phyloP scores from a whole-genome alignment of 2,113 vertebrate species.

The Vanacampus margaritifer region DNA sequence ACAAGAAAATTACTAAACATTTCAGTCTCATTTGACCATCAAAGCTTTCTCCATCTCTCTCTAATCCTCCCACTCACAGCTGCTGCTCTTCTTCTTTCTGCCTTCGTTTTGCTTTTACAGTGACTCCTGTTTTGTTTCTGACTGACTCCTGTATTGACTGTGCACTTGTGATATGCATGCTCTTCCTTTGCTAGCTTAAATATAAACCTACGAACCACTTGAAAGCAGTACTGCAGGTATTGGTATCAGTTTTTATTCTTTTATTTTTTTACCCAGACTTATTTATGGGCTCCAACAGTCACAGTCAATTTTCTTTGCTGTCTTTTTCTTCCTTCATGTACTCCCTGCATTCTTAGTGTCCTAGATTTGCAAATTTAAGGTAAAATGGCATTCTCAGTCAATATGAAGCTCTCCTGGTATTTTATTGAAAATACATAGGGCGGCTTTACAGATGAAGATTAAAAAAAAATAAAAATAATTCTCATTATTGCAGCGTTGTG shows the following conservation, averaged over 20 bases:
- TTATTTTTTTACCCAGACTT: background rate
- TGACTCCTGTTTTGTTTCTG: constrained; percentile 14
- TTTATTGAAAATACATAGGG: background rate
- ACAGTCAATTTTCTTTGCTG: background rate
- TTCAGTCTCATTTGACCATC: constrained; percentile 32
- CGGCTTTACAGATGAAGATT: background rate
- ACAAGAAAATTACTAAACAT: constrained; percentile 30
- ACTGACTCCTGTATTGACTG: background rate
- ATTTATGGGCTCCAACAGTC: constrained; percentile 4
- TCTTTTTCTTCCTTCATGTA: background rate
- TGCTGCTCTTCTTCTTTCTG: constrained; percentile 45
- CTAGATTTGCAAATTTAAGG: constrained; percentile 2
- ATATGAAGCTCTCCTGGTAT: background rate
- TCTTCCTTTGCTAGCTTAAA: background rate
- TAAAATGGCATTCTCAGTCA: background rate
- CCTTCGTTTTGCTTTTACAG: constrained; percentile 23
- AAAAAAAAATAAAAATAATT: background rate
- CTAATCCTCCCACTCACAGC: constrained; percentile 64
- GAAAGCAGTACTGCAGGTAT: background rate
- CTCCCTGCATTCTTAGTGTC: background rate
- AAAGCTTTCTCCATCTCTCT: constrained; percentile 29
- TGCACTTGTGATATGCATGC: background rate
- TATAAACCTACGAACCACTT: background rate
- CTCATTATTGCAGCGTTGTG: background rate
- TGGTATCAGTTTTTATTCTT: too few relatives aligned